Evolutionary conservation across 30 jellyfish, hydroid and myxozoan genomes (phyloP).

Genomic region (Catostylus mosaicus): DNA sequence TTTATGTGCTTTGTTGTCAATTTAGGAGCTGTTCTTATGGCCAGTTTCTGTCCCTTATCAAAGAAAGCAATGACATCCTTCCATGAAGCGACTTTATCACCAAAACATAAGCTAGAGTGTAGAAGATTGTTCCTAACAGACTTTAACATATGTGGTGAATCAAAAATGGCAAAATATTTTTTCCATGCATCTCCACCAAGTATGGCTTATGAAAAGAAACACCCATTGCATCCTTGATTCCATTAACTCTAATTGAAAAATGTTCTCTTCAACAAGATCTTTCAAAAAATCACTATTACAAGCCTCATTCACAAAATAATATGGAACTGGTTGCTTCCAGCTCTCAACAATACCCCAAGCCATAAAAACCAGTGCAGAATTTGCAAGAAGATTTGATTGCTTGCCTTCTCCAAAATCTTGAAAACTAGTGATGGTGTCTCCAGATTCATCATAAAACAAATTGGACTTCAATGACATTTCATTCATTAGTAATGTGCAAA

Average conservation of each 20-base stretch:
- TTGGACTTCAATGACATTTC: constrained; percentile 59
- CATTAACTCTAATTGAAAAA: constrained; percentile 19
- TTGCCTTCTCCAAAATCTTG: constrained; percentile 44
- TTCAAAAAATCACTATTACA: constrained; percentile 9
- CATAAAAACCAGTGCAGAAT: constrained; percentile 51
- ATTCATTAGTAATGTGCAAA: constrained; percentile 37
- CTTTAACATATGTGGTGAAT: constrained; percentile 42
- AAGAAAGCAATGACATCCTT: constrained; percentile 19
- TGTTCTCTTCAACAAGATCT: constrained; percentile 13
- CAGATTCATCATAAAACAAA: constrained; percentile 23
- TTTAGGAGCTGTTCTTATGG: constrained; percentile 67
- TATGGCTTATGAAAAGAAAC: constrained; percentile 36
- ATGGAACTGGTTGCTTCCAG: constrained; percentile 62
- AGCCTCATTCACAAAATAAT: constrained; percentile 31
- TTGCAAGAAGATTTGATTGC: constrained; percentile 20
- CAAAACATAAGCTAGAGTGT: constrained; percentile 13
- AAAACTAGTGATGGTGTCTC: constrained; percentile 33
- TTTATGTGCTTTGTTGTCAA: constrained; percentile 36
- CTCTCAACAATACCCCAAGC: constrained; percentile 12
- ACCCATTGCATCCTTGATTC: constrained; percentile 42
- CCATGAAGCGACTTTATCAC: constrained; percentile 28
- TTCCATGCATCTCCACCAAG: constrained; percentile 31
- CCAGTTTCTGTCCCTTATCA: constrained; percentile 22
- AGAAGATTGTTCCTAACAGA: constrained; percentile 46
- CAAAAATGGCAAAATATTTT: constrained; percentile 33